Conservation (phyloP, 2,888 invertebrate genomes). For the Hylaea fasciaria region DNA sequence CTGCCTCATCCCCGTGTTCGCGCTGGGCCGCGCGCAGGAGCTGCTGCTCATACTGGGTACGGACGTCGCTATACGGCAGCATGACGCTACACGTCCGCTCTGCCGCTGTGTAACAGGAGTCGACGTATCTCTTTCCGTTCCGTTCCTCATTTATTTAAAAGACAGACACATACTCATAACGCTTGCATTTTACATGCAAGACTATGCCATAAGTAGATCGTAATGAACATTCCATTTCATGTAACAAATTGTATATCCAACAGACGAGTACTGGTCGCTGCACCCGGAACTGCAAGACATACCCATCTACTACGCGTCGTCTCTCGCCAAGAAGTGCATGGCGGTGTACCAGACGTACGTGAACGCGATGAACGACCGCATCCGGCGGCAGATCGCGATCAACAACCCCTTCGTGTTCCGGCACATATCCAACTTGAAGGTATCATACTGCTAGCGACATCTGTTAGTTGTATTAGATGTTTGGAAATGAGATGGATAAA, state of each 20-base stretch:
- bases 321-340: slow-evolving; percentile 99
- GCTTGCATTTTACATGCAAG: too few relatives aligned
- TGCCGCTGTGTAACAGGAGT: too few relatives aligned
- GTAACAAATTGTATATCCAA: slow-evolving; percentile 29
- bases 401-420: slow-evolving; percentile 99
- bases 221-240: too few relatives aligned
- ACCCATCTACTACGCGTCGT: slow-evolving; percentile 99
- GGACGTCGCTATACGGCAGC: slow-evolving; percentile 4
- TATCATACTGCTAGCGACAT: slow-evolving; percentile 49
- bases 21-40: slow-evolving; percentile 98
- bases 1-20: slow-evolving; percentile 99
- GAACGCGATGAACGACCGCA: slow-evolving; percentile 99
- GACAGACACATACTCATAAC: too few relatives aligned
- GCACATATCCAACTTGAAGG: slow-evolving; percentile 97
- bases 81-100: neutral
- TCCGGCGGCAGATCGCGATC: slow-evolving; percentile 97
- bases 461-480: neutral
- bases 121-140: too few relatives aligned
- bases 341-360: slow-evolving; percentile 99
- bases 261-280: slow-evolving; percentile 98
- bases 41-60: slow-evolving; percentile 93
- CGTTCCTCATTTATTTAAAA: too few relatives aligned
- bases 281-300: slow-evolving; percentile 99
- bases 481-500: too few relatives aligned
- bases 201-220: too few relatives aligned